Conservation (phyloP, 2,113 vertebrate genomes). For the Polyodon spathula region DNA sequence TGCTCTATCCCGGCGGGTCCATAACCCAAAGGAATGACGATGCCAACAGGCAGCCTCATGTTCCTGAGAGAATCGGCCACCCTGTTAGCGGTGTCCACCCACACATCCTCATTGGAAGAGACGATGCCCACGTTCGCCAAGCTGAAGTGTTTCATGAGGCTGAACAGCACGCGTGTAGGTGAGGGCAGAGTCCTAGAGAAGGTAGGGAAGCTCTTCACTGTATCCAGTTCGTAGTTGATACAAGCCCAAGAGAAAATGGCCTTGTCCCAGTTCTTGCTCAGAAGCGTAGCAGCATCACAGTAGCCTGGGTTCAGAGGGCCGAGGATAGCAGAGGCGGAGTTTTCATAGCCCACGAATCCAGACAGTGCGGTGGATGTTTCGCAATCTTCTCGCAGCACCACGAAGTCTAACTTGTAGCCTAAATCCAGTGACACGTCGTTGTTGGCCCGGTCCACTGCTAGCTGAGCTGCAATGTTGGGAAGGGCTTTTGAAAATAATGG, state of each 20-base stretch:
- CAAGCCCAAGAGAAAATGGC: conserved; percentile 78
- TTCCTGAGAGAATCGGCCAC: conserved; percentile 61
- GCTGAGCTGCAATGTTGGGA: conserved; percentile 57
- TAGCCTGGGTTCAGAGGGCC: conserved; percentile 78
- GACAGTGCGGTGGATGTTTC: conserved; percentile 67
- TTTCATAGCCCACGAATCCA: conserved; percentile 57
- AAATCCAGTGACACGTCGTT: conserved; percentile 56
- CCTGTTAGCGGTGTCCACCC: conserved; percentile 65
- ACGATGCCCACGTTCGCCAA: conserved; percentile 77
- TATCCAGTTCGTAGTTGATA: conserved; percentile 66
- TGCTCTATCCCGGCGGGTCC: conserved; percentile 57
- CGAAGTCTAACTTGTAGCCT: conserved; percentile 60
- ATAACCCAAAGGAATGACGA: conserved; percentile 52
- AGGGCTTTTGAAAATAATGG: conserved; percentile 67
- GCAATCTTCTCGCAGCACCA: conserved; percentile 72
- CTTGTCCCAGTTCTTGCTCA: conserved; percentile 76
- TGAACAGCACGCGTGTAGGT: conserved; percentile 57
- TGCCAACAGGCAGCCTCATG: conserved; percentile 58
- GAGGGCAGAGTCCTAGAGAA: conserved; percentile 66
- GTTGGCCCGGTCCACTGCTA: conserved; percentile 69
- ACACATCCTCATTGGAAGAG: conserved; percentile 73
- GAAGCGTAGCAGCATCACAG: conserved; percentile 64
- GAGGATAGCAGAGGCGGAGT: conserved; percentile 62
- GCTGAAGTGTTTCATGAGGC: conserved; percentile 71
- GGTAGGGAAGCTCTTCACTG: conserved; percentile 43